Evolutionary conservation across 2,888 invertebrate genomes (phyloP), one percentile per base, ranked within the genome.

Genomic region (Ernsta delagoae): DNA sequence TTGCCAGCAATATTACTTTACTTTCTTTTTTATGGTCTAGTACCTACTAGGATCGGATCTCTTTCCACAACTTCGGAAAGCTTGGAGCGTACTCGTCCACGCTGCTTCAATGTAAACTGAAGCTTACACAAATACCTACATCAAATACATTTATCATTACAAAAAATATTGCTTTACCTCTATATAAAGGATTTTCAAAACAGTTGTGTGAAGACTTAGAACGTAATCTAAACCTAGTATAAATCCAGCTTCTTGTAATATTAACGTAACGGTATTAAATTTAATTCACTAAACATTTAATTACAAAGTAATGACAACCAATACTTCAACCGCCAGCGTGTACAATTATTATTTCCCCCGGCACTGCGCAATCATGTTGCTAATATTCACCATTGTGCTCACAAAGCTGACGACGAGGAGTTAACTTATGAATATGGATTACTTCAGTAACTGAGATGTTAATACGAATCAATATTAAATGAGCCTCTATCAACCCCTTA

Each of bases 281-380:
- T 62, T 50, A 62, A 62, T 8, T 36, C 36, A 62, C 50, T 62
- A 50, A n/a, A 62, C 50, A 31, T 50, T 62, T 62, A 62, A 62
- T 62, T 62, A 62, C 39, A 62, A 62, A 62, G 50, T 31, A 50
- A 62, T 62, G 50, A 62, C 24, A 24, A 24, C 12, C 61, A 50
- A 61, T 61, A 61, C 61, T 50, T 61, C 50, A 36, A 12, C 48
- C 61, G 45, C 16, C 39, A 54, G 53, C 54, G 41, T 39, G 53
- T 63, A 63, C 54, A 63, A n/a, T n/a, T n/a, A 63, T 54, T 63
- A 63, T 31, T 63, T 63, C 57, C 65, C 45, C 57, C 45, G 59
- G 24, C 57, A 54, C 48, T 57, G 48, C 48, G 39, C 12, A 65
- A 12, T 65, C 57, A 48, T 65, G 36, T 57, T 50, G 45, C 57